A percentile compares a stretch with the other conserved stretches of the same genome.
Conservation (phyloP, 2,888 invertebrate species). For the Drosophila putrida region DNA sequence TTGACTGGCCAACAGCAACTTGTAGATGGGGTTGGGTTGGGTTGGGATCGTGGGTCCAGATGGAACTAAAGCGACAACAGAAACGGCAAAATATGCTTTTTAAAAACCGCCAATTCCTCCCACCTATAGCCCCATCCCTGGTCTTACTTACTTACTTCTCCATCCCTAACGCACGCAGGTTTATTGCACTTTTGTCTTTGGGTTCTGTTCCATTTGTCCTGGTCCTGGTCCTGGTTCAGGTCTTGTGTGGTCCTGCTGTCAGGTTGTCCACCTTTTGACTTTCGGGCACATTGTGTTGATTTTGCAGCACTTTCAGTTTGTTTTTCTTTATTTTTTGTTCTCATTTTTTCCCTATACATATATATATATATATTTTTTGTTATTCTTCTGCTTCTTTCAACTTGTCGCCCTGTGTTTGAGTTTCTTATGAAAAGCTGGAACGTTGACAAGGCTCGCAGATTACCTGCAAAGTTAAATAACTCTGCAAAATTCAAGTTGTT, state of each 20-base stretch:
- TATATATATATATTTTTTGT: constrained; percentile 16
- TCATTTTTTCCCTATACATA: constrained; percentile 1
- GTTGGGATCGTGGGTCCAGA: constrained; percentile 18
- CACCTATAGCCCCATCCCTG: background rate
- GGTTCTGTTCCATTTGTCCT: constrained; percentile 9
- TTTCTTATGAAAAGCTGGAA: constrained; percentile 42
- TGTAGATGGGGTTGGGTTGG: background rate
- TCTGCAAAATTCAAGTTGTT: constrained; percentile 42
- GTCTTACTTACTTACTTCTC: background rate
- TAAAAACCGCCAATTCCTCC: constrained; percentile 25
- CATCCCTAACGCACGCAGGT: constrained; percentile 25
- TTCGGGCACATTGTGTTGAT: constrained; percentile 46
- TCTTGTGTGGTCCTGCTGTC: background rate
- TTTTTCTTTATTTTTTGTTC: constrained; percentile 14
- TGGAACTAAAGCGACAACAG: constrained; percentile 22
- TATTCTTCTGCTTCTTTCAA: constrained; percentile 17
- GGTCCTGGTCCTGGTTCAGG: background rate
- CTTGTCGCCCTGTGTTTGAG: constrained; percentile 52
- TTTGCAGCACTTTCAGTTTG: constrained; percentile 44
- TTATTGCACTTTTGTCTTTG: constrained; percentile 76
- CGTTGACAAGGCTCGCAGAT: constrained; percentile 57
- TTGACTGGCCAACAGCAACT: constrained; percentile 4
- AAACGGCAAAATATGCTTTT: constrained; percentile 72
- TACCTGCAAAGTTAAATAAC: constrained; percentile 66
- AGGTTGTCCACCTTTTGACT: constrained; percentile 41